Base-by-base conservation (phyloP, 2,797 vertebrate species). In the Sebastes aleutianus region DNA sequence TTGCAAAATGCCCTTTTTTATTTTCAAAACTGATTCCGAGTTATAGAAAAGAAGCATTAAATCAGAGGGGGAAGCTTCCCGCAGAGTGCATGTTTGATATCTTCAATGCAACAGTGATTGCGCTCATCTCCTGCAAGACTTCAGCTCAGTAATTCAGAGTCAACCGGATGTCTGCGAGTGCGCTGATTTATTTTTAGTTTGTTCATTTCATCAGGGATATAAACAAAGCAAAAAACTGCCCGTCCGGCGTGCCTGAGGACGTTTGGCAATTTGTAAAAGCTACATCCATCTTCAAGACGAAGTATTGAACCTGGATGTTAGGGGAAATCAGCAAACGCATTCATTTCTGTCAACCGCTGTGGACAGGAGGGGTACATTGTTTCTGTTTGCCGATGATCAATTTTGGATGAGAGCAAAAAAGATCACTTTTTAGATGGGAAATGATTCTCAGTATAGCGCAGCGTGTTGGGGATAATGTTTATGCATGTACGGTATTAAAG, bases 251-350 rank as follows among this genome's bases (percentile, higher is more conserved):
- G 87, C 90, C 87, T 56, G 70, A 90, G 75, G 89, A 86, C 34
- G 53, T 90, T 88, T 89, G 89, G 90, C 91, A 85, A 86, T 91
- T 82, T 77, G 74, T 84, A 88, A 89, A 90, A 89, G 90, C 90
- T 72, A 76, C 87, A 93, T 95, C 91, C 92, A 94, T 91, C 90
- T 90, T 92, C 69, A 70, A 89, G 91, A 91, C 86, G 88, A 89
- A 90, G 81, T 91, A 94, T 92, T 78, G 87, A 92, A 88, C 79
- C 80, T 73, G 16, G 31, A 81, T 75, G 86, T 80, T 87, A 18
- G 82, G 63, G 87, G 82, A 84, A 90, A 89, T 89, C 78, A 76
- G 80, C 85, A 85, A 91, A 86, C 80, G 67, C 89, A 92, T 93
- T 91, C 4, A 84, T 94, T 91, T 85, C 76, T 88, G 89, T 92